Percentiles rank a stretch among this genome's conserved stretches.
Conservation (phyloP, 2,888 invertebrate genomes). For the Leucozona laternaria region DNA sequence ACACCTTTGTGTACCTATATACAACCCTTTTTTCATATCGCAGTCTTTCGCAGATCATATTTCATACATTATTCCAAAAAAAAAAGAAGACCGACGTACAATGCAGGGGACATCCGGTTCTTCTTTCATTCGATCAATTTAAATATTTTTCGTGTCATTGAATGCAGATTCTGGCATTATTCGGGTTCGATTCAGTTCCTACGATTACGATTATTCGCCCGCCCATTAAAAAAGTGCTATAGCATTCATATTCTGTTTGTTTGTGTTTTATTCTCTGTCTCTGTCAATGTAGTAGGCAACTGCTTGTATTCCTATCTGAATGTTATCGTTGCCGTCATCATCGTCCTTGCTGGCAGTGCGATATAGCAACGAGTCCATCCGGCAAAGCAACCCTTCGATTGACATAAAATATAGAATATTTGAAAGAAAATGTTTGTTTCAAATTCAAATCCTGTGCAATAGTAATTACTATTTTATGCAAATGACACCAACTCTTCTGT, state of each 20-base stretch:
- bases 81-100: constrained; percentile 28
- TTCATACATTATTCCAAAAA: constrained; percentile 59
- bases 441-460: constrained; percentile 62
- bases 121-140: constrained; percentile 77
- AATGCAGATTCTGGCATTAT: constrained; percentile 78
- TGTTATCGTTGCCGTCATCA: constrained; percentile 32
- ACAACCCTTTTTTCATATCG: constrained; percentile 64
- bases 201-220: constrained; percentile 73
- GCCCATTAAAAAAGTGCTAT: constrained; percentile 68
- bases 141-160: constrained; percentile 78
- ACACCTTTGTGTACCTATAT: constrained; percentile 50
- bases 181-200: constrained; percentile 74
- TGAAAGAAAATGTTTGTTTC: constrained; percentile 53
- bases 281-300: constrained; percentile 21
- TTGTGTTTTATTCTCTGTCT: constrained; percentile 2
- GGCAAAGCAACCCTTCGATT: constrained; percentile 46
- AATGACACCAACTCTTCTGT: constrained; percentile 64
- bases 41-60: constrained; percentile 67
- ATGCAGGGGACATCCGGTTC: constrained; percentile 74
- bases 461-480: constrained; percentile 78
- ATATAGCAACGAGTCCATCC: constrained; percentile 11
- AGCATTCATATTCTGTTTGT: constrained; percentile 18
- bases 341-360: constrained; percentile 17
- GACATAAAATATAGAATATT: constrained; percentile 30
- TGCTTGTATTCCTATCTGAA: constrained; percentile 22